Evolutionary conservation across 2,888 invertebrate species (phyloP).

Genomic region (Serripes groenlandicus): DNA sequence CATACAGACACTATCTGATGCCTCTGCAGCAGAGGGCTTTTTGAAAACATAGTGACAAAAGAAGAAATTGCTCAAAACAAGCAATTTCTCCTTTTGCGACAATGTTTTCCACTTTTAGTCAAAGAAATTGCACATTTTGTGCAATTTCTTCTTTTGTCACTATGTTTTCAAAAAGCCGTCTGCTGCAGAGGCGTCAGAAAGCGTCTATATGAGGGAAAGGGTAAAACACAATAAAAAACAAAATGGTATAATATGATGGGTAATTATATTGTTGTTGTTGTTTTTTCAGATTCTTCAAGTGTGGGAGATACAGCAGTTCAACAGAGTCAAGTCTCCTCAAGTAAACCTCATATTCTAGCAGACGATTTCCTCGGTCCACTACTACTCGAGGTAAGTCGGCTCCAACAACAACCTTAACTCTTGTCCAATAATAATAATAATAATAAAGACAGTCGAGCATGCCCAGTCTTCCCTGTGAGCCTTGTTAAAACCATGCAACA

Average conservation of each 20-base stretch:
- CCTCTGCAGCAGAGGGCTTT: background rate
- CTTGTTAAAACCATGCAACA: too few species aligned
- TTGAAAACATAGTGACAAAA: constrained; percentile 5
- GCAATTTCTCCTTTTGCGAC: background rate
- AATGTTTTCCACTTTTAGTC: background rate
- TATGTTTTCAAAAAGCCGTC: too few species aligned
- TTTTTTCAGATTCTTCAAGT: constrained; percentile 7
- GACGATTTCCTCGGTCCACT: constrained; percentile 91
- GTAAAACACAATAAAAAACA: background rate
- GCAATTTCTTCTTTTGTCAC: background rate
- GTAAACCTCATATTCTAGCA: constrained; percentile 92
- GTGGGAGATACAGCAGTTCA: constrained; percentile 90
- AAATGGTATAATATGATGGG: background rate
- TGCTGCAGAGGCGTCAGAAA: too few species aligned
- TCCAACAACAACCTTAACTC: too few species aligned
- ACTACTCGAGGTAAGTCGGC: constrained; percentile 90
- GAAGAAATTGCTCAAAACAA: background rate
- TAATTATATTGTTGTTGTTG: background rate
- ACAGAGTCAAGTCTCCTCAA: constrained; percentile 98
- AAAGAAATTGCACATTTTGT: background rate
- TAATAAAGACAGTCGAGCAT: too few species aligned
- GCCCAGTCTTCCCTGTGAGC: too few species aligned
- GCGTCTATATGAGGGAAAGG: too few species aligned
- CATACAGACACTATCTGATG: background rate
- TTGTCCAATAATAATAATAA: too few species aligned